Percentiles rank a stretch among this genome's conserved stretches.
Conservation (phyloP, 2,888 invertebrate species). For the Rugalucina vietnamica region DNA sequence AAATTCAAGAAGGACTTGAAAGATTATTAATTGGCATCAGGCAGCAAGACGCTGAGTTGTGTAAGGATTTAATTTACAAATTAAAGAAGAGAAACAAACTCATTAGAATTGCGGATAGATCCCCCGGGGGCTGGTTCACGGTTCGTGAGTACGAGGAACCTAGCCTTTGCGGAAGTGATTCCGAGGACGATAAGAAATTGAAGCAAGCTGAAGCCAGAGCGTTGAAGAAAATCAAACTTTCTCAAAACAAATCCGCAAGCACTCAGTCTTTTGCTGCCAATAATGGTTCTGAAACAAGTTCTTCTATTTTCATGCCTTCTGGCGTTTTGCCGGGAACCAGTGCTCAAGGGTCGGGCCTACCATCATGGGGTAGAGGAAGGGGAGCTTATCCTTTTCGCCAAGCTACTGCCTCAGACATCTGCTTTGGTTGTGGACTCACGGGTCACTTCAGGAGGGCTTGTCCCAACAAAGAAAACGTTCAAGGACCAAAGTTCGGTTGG, state of each 20-base stretch:
- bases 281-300: not conserved
- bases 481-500: too few relatives aligned
- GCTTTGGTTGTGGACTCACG: not conserved
- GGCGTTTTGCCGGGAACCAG: not conserved
- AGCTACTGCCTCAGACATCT: not conserved
- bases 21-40: not conserved
- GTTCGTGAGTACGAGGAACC: constrained; percentile 7
- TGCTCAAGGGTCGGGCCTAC: not conserved
- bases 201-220: constrained; percentile 20
- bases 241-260: not conserved
- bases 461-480: too few relatives aligned
- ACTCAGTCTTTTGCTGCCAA: not conserved
- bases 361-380: not conserved
- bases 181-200: not conserved
- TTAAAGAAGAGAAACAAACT: constrained; percentile 8
- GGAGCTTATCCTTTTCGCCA: not conserved
- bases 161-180: not conserved
- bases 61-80: not conserved
- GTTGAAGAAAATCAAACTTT: not conserved
- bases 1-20: not conserved
- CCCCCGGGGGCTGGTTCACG: constrained; percentile 13
- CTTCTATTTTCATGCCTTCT: too few relatives aligned
- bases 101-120: constrained; percentile 13
- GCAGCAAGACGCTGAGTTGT: not conserved
- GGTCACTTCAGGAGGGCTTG: not conserved